Percentiles rank a stretch among this genome's conserved stretches.
phyloP scores from a whole-genome alignment of 2,888 invertebrate genomes.

The Julus scandinavius region DNA sequence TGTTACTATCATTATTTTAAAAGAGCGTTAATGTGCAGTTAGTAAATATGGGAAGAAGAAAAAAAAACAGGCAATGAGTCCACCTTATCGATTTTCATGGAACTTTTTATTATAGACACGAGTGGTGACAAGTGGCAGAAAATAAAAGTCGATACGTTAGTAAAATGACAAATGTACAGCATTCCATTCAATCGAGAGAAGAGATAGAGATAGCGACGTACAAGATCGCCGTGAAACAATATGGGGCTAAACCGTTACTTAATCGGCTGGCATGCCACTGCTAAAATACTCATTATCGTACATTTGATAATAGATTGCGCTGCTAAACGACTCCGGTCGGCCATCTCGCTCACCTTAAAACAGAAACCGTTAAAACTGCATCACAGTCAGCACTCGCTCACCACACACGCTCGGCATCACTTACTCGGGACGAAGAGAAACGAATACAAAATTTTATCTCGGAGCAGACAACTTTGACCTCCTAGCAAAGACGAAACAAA shows the following conservation, averaged over 20 bases:
- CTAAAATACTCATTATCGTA: constrained; percentile 28
- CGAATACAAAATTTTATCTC: neutral
- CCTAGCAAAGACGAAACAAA: constrained; percentile 10
- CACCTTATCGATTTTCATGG: constrained; percentile 1
- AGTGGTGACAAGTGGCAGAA: constrained; percentile 45
- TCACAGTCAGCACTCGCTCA: neutral
- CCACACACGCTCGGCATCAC: neutral
- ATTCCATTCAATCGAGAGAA: constrained; percentile 33
- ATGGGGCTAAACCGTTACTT: constrained; percentile 27
- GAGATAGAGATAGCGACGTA: constrained; percentile 24
- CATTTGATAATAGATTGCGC: constrained; percentile 33
- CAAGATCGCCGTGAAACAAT: constrained; percentile 15
- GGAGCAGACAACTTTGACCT: neutral
- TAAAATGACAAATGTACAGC: constrained; percentile 49
- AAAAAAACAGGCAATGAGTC: neutral
- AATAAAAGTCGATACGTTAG: constrained; percentile 43
- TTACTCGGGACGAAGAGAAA: neutral
- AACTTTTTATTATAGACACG: constrained; percentile 30
- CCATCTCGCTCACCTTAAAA: neutral
- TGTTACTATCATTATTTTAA: too few species aligned
- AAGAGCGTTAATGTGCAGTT: too few species aligned
- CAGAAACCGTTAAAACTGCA: constrained; percentile 3
- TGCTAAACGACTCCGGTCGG: neutral
- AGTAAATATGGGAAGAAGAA: neutral
- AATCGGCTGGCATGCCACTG: constrained; percentile 1